These are phyloP conservation scores for Dryobates pubescens DNA, from an alignment of 2,797 vertebrate genomes.

Conservation along the genomic window DNA sequence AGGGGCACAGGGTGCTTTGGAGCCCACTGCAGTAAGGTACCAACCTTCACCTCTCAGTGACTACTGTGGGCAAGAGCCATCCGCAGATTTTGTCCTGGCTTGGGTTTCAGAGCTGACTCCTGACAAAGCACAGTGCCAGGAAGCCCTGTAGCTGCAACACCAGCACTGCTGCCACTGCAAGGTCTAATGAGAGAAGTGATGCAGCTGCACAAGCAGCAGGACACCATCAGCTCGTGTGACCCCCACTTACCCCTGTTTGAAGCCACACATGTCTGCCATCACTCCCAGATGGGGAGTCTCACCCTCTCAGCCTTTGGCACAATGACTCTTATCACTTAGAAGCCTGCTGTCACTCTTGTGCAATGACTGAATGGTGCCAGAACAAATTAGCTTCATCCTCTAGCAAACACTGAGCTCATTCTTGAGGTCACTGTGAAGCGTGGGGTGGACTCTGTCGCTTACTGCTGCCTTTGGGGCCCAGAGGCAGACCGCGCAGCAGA, in stretches of 20 bases:
- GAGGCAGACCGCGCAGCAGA: not conserved
- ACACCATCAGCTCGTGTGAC: not conserved
- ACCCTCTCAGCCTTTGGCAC: not conserved
- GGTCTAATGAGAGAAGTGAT: rapidly evolving
- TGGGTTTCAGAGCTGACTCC: not conserved
- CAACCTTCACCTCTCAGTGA: not conserved
- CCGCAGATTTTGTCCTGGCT: not conserved
- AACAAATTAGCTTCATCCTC: not conserved
- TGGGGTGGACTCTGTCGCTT: not conserved
- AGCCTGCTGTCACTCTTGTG: not conserved
- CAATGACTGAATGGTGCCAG: not conserved
- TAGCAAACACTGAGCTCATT: not conserved
- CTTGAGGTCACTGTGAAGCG: not conserved
- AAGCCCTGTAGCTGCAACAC: not conserved
- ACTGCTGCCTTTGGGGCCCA: not conserved
- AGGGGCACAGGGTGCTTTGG: rapidly evolving
- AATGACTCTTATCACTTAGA: not conserved
- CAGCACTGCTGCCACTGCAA: not conserved
- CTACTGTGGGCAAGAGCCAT: not conserved
- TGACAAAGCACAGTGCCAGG: rapidly evolving
- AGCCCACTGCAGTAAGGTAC: not conserved
- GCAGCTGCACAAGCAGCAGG: not conserved
- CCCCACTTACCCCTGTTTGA: not conserved
- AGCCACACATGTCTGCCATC: rapidly evolving
- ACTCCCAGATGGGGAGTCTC: not conserved